Conservation (phyloP, 2,888 invertebrate genomes). For the Hydraecia micacea region DNA sequence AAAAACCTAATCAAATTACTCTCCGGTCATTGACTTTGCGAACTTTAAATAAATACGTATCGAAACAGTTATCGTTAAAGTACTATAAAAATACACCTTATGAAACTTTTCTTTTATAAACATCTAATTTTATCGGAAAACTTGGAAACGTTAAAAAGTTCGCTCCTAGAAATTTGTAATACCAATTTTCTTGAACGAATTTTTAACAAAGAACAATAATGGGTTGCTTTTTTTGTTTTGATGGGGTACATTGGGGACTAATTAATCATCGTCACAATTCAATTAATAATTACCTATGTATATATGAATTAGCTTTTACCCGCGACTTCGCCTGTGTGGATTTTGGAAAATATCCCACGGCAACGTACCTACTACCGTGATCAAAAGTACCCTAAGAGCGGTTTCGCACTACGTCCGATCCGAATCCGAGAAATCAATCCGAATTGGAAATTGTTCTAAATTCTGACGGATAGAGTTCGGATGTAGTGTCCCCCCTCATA, state of each 20-base stretch:
- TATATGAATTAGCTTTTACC: not conserved
- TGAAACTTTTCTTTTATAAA: slow-evolving; percentile 49
- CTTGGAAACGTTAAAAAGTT: slow-evolving; percentile 45
- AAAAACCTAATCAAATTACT: slow-evolving; percentile 16
- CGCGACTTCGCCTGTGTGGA: not conserved
- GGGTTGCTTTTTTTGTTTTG: slow-evolving; percentile 5
- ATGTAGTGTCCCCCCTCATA: too few relatives aligned
- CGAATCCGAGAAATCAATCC: too few relatives aligned
- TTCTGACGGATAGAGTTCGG: too few relatives aligned
- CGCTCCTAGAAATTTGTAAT: slow-evolving; percentile 25
- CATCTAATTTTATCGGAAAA: slow-evolving; percentile 55
- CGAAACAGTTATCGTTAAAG: slow-evolving; percentile 32
- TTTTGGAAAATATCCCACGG: not conserved
- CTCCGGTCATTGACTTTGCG: slow-evolving; percentile 21
- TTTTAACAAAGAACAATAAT: slow-evolving; percentile 18
- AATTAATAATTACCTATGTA: slow-evolving; percentile 9
- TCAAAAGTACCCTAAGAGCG: not conserved
- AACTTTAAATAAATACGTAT: slow-evolving; percentile 45
- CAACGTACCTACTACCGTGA: not conserved
- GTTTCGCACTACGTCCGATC: too few relatives aligned
- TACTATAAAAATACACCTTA: slow-evolving; percentile 41
- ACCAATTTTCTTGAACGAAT: slow-evolving; percentile 42
- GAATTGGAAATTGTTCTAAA: too few relatives aligned
- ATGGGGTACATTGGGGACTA: slow-evolving; percentile 7
- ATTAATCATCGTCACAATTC: slow-evolving; percentile 18